These are phyloP conservation scores for Drosophila kohkoa DNA, from an alignment of 1,140 invertebrate genomes.

Conservation along the genomic window DNA sequence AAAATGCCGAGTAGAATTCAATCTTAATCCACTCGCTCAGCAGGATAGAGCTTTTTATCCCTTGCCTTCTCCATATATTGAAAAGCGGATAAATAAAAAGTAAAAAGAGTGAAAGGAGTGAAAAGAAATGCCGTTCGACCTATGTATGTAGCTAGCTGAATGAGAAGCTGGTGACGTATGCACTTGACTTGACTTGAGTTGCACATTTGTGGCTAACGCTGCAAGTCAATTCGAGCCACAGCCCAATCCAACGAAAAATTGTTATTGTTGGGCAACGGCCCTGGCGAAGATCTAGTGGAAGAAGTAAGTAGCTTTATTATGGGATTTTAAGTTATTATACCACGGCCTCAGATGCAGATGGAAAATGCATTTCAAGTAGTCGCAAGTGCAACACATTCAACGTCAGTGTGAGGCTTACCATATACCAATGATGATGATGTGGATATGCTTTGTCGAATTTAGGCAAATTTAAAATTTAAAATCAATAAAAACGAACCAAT, in stretches of 20 bases:
- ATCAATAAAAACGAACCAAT: too few relatives aligned
- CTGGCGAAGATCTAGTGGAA: constrained; percentile 9
- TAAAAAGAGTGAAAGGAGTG: background rate
- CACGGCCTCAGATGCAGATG: constrained; percentile 9
- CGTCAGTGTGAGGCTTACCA: too few relatives aligned
- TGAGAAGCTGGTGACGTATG: constrained; percentile 66
- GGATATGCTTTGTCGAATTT: too few relatives aligned
- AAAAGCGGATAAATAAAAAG: constrained; percentile 43
- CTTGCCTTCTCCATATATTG: constrained; percentile 3
- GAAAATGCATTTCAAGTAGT: too few relatives aligned
- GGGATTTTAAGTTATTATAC: constrained; percentile 79
- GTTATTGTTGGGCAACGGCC: constrained; percentile 61
- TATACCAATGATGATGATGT: too few relatives aligned
- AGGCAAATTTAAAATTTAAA: too few relatives aligned
- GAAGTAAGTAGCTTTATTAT: constrained; percentile 79
- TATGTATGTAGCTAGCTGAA: constrained; percentile 24
- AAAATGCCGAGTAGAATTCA: constrained; percentile 63
- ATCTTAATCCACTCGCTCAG: constrained; percentile 72
- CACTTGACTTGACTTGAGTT: constrained; percentile 66
- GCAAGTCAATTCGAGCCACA: constrained; percentile 60
- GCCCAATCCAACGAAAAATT: constrained; percentile 74
- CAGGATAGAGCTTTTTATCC: constrained; percentile 29
- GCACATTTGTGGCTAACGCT: constrained; percentile 61
- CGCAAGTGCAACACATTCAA: too few relatives aligned
- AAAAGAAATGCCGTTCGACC: constrained; percentile 46